Evolutionary conservation across 2,113 vertebrate species (phyloP).

Genomic region (Eira barbara): DNA sequence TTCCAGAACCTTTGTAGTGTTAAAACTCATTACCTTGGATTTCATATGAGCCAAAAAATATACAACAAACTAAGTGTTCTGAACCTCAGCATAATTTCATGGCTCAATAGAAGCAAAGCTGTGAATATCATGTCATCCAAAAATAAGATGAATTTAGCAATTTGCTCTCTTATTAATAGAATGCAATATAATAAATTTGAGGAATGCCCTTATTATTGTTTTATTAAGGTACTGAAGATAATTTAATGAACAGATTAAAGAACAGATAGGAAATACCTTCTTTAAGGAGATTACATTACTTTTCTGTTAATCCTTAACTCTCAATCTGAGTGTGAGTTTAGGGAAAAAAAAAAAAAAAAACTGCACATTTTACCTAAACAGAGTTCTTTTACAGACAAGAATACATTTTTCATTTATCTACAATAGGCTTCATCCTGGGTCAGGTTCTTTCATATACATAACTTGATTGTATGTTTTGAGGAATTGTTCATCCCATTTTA

Average conservation of each 20-base stretch:
- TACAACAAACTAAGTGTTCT: conserved; percentile 44
- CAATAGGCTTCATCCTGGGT: rapidly evolving
- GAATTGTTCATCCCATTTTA: not conserved
- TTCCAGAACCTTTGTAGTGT: conserved; percentile 74
- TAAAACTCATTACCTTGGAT: conserved; percentile 77
- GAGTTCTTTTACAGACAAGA: not conserved
- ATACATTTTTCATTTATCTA: not conserved
- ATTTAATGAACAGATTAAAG: not conserved
- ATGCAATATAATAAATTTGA: not conserved
- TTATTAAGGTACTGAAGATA: not conserved
- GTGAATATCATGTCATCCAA: not conserved
- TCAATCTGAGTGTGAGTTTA: not conserved
- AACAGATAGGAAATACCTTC: not conserved
- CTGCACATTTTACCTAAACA: not conserved
- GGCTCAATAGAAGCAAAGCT: conserved; percentile 18
- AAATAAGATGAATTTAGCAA: not conserved
- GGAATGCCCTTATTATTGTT: not conserved
- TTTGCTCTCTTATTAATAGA: not conserved
- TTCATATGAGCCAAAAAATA: conserved; percentile 76
- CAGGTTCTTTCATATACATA: not conserved
- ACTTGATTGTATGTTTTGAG: not conserved
- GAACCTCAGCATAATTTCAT: conserved; percentile 25
- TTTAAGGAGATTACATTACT: not conserved
- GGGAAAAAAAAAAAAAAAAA: not conserved
- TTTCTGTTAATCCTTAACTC: not conserved